Base-by-base conservation (phyloP, 2,797 vertebrate species). In the Lindbergichthys nudifrons region DNA sequence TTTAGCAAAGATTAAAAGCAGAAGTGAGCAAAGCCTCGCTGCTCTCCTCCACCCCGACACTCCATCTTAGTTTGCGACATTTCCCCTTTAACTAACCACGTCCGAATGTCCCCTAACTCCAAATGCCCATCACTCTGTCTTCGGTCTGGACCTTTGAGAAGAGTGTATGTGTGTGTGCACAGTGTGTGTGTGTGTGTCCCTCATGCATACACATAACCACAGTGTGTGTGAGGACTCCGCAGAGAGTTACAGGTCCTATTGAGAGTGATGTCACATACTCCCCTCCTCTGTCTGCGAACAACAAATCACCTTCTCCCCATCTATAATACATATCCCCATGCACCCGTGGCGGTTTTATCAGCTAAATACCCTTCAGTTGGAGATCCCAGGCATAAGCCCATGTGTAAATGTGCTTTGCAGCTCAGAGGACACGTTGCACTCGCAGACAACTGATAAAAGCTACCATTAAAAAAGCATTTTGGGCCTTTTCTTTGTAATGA, bases 1-100 rank as follows among this genome's bases (percentile, higher is more conserved):
- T 90, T 92, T 87, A 85, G 69, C 62, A 21, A 56, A 85, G 84
- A 92, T 89, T 90, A 88, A 92, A 90, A 83, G 81, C 71, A 74
- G 43, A 77, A 87, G 74, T 73, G 75, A 75, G 75, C 39, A 63
- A 57, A 80, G 51, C 41, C 61, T 73, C 77, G 36, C 60, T 18
- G 51, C 64, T 67, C 68, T 61, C 65, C 59, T 46, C 62, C 54
- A 51, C 69, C 46, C 18, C n/a, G 46, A 71, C 65, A 23, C 75
- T 79, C 67, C 47, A 32, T 84, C 77, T 78, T 64, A 59, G 74
- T 82, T 85, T 84, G 77, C 57, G 62, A 58, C n/a, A 1, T 71
- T 79, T 75, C 74, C 71, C 62, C 65, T 81, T 77, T 72, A 66
- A 75, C 57, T 59, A 60, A 41, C 54, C 30, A 9, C 45, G 3